phyloP scores from a whole-genome alignment of 1,140 invertebrate genomes.

The Drosophila ambigua region DNA sequence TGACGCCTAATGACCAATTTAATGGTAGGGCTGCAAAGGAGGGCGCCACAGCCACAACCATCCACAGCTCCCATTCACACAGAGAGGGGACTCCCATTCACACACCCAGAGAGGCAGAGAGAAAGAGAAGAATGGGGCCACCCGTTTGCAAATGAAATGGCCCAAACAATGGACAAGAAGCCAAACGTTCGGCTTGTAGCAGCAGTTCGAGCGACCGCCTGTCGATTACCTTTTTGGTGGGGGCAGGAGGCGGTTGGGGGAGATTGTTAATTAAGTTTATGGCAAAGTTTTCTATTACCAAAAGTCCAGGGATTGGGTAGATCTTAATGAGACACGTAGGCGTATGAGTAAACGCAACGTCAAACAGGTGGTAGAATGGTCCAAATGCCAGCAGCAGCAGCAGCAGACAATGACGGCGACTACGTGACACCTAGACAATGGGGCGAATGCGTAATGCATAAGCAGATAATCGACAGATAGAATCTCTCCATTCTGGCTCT shows the following conservation, averaged over 20 bases:
- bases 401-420: constrained; percentile 19
- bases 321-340: constrained; percentile 75
- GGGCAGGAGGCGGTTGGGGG: too few species aligned
- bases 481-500: neutral
- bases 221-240: constrained; percentile 67
- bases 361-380: constrained; percentile 42
- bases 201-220: constrained; percentile 31
- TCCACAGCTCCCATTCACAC: too few species aligned
- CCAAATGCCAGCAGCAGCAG: constrained; percentile 10
- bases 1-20: constrained; percentile 81
- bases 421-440: constrained; percentile 47
- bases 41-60: constrained; percentile 3
- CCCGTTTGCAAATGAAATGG: constrained; percentile 74
- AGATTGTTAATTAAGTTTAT: constrained; percentile 79
- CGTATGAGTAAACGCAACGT: constrained; percentile 71
- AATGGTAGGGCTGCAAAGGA: constrained; percentile 51
- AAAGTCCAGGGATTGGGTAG: constrained; percentile 20
- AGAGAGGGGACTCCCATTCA: too few species aligned
- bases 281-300: constrained; percentile 79
- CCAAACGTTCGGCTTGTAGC: neutral
- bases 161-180: constrained; percentile 47
- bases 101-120: too few species aligned
- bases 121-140: neutral
- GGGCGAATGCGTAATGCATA: constrained; percentile 45
- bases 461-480: constrained; percentile 10